Evolutionary conservation across 64 coral and sea anemone species (phyloP).

Genomic region (Trachythela sp.): DNA sequence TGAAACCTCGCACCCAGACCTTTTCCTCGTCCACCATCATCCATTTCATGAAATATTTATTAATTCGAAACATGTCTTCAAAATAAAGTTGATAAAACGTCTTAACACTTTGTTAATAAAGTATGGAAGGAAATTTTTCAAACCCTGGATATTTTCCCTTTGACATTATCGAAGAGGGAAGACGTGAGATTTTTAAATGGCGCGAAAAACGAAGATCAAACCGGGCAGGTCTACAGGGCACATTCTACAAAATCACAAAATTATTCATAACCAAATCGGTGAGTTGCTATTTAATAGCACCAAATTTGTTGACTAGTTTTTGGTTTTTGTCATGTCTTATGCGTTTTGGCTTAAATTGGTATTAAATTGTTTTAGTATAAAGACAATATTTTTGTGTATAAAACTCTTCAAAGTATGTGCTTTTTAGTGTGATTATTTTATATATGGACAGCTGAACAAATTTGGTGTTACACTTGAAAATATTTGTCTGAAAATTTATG

Average conservation of each 20-base stretch:
- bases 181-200: slow-evolving; percentile 1
- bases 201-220: neutral
- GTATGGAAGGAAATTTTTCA: neutral
- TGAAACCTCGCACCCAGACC: too few relatives aligned
- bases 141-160: neutral
- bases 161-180: neutral
- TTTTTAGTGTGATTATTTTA: too few relatives aligned
- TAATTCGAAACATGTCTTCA: neutral
- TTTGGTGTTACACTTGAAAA: too few relatives aligned
- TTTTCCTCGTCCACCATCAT: too few relatives aligned
- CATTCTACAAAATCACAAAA: neutral
- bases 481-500: too few relatives aligned
- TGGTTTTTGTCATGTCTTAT: too few relatives aligned
- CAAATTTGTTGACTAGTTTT: too few relatives aligned
- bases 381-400: neutral
- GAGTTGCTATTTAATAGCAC: too few relatives aligned
- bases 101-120: neutral
- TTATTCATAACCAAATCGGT: slow-evolving; percentile 7
- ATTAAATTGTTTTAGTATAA: neutral
- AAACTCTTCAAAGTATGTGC: neutral
- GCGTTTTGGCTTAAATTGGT: too few relatives aligned
- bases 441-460: neutral
- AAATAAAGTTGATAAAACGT: neutral
- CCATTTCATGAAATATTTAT: too few relatives aligned
- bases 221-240: neutral